Conservation (phyloP, 2,888 invertebrate species). For the Latrodectus hesperus region DNA sequence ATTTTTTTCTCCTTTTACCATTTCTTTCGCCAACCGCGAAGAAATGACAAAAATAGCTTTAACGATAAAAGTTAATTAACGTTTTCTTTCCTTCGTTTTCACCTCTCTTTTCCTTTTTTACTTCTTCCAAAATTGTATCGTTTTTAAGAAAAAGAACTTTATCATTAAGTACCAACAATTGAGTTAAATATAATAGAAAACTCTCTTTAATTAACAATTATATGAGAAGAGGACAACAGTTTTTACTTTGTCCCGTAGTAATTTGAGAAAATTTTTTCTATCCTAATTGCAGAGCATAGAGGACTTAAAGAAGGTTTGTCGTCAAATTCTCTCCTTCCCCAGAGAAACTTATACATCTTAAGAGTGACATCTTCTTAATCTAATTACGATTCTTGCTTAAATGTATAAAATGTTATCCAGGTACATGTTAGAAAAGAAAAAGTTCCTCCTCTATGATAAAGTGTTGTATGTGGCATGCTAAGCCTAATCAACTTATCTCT, state of each 20-base stretch:
- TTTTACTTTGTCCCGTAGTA: not conserved
- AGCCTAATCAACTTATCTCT: not conserved
- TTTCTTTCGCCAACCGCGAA: not conserved
- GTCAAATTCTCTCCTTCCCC: not conserved
- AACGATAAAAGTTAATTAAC: not conserved
- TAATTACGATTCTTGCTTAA: not conserved
- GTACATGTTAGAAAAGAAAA: not conserved
- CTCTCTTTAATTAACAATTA: constrained; percentile 26
- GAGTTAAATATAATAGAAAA: constrained; percentile 8
- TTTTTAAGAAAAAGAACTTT: not conserved
- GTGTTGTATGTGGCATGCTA: not conserved
- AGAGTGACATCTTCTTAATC: not conserved
- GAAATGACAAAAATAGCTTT: no score
- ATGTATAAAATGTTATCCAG: not conserved
- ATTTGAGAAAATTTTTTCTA: not conserved
- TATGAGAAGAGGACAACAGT: constrained; percentile 6
- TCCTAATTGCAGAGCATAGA: not conserved
- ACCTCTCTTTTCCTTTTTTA: not conserved
- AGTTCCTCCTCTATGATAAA: not conserved
- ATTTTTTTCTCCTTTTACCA: not conserved
- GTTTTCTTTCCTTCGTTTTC: not conserved
- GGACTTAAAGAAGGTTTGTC: not conserved
- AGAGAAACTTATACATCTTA: not conserved
- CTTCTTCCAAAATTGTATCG: not conserved
- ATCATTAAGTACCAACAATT: constrained; percentile 10